Percentiles rank a stretch among this genome's conserved stretches.
These are phyloP conservation scores for Zaprionus ghesquierei DNA, from an alignment of 1,140 invertebrate genomes.

Conservation along the genomic window DNA sequence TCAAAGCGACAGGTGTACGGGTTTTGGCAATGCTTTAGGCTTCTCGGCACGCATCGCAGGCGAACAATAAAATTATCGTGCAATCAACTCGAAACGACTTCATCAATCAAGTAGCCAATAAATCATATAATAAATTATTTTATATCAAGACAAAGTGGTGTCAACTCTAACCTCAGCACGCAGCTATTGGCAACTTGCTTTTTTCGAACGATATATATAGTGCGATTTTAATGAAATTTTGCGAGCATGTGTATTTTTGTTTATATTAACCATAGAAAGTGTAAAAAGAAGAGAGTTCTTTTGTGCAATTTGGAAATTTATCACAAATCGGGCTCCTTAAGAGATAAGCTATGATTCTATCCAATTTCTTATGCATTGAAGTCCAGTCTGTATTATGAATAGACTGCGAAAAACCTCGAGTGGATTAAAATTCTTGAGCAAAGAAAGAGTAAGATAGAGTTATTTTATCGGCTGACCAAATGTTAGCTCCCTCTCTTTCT, in stretches of 20 bases:
- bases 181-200: neutral
- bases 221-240: neutral
- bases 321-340: too few species aligned
- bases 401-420: too few species aligned
- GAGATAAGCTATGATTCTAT: too few species aligned
- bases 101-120: slow-evolving; percentile 70
- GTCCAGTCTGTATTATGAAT: too few species aligned
- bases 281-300: too few species aligned
- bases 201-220: too few species aligned
- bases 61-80: slow-evolving; percentile 63
- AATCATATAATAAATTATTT: slow-evolving; percentile 67
- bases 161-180: slow-evolving; percentile 42
- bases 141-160: slow-evolving; percentile 67
- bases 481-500: neutral
- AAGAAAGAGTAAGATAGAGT: neutral
- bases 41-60: slow-evolving; percentile 16
- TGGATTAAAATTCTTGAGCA: neutral
- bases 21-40: neutral
- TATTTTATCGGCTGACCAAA: neutral
- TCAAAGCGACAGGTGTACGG: slow-evolving; percentile 55
- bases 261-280: too few species aligned
- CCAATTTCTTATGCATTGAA: too few species aligned
- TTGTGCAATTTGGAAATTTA: too few species aligned
- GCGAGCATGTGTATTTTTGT: too few species aligned
- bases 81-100: slow-evolving; percentile 61